Evolutionary conservation across 2,113 vertebrate species (phyloP), one percentile per base, ranked within the genome.

Genomic region (Phaethornis superciliosus): DNA sequence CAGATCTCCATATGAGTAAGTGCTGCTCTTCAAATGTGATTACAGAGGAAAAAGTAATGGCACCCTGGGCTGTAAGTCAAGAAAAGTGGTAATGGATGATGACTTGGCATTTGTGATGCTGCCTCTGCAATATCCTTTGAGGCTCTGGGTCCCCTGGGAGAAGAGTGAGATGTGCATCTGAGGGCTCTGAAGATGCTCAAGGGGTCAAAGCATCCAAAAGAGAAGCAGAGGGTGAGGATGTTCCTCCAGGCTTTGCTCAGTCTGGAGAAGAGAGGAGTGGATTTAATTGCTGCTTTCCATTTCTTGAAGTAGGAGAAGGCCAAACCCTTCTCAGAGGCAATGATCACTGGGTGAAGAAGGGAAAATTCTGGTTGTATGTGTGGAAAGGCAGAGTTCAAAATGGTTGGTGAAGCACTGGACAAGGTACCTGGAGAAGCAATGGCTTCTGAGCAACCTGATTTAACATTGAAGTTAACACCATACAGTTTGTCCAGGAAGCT

Each of bases 141-240:
- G 62, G 42, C 10, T 70, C 26, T 78, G 82, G 9, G 28, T 78
- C 44, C 32, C 40, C 47, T 19, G 80, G 52, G 72, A 30, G 1
- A 2, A 24, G 55, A 77, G 32, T 19, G 40, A 42, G 49, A 14
- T 55, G 26, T 62, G 85, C 11, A 40, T 12, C 21, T 63, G 42
- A 81, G 14, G 22, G 10, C n/a, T 40, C 12, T 1, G 2, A 15
- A 72, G 46, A 9, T 83, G 60, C 56, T 55, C 0, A 0, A 15
- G 8, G 7, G 5, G 0, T 22, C 59, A 69, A 22, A 75, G 5
- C 28, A 84, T 30, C 49, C 56, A 59, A 5, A 0, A 1, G 0
- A 46, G 42, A 88, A 51, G 13, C 52, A 70, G 44, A 70, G 42
- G 5, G 42, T 47, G 64, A 42, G 35, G 28, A 35, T 77, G 18